Conservation (phyloP, 2,113 vertebrate genomes). For the Syngnathus typhle region DNA sequence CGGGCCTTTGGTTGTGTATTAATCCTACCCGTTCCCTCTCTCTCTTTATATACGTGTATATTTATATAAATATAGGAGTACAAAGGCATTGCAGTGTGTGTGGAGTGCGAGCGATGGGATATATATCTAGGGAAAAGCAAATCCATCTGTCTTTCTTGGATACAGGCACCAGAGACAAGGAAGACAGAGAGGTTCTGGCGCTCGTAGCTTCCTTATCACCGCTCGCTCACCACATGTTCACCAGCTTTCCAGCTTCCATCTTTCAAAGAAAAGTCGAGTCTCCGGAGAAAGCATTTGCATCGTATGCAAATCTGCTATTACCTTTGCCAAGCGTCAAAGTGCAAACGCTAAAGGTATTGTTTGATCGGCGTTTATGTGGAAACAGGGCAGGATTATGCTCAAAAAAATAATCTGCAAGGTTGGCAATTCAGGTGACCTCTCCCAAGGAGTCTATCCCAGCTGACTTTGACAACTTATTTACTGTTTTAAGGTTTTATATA, state of each 20-base stretch:
- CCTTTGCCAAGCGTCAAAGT: constrained; percentile 13
- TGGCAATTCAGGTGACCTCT: neutral
- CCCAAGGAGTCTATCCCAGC: neutral
- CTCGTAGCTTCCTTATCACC: constrained; percentile 50
- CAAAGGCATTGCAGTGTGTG: constrained; percentile 13
- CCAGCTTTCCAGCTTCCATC: constrained; percentile 37
- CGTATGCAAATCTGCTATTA: constrained; percentile 33
- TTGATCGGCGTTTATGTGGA: neutral
- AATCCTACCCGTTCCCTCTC: constrained; percentile 14
- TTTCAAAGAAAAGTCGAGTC: constrained; percentile 19
- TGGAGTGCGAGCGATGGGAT: constrained; percentile 22
- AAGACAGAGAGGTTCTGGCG: constrained; percentile 53
- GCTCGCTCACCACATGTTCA: constrained; percentile 56
- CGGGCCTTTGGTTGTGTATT: constrained; percentile 42
- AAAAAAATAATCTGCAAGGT: neutral
- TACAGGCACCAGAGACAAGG: constrained; percentile 65
- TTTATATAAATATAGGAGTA: constrained; percentile 29
- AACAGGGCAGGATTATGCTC: neutral
- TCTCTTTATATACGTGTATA: constrained; percentile 17
- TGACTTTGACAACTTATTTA: too few relatives aligned
- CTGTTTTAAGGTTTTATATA: too few relatives aligned
- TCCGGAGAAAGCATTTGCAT: constrained; percentile 20
- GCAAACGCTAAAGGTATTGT: constrained; percentile 8
- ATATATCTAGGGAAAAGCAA: constrained; percentile 54
- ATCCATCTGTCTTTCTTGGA: constrained; percentile 64